These are phyloP conservation scores for Palaemon carinicauda DNA, from an alignment of 1,140 invertebrate species.

Conservation along the genomic window DNA sequence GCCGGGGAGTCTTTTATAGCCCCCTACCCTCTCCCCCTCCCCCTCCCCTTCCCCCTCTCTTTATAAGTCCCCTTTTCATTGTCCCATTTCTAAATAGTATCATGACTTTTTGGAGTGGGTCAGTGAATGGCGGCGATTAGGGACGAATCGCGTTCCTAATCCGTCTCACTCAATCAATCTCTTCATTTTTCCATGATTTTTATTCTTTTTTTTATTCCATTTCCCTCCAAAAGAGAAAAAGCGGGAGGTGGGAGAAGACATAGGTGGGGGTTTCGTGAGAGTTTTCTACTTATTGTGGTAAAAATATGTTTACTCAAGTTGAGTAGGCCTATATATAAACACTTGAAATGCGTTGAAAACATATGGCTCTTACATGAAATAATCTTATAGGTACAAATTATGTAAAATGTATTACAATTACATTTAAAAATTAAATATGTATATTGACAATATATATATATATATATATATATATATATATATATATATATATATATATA, in stretches of 20 bases:
- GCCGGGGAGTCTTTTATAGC: not conserved
- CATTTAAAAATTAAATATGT: no score
- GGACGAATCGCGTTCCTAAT: slow-evolving; percentile 26
- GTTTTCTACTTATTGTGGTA: not conserved
- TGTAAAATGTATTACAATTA: no score
- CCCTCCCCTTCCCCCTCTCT: slow-evolving; percentile 24
- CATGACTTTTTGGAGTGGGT: slow-evolving; percentile 54
- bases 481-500: no score
- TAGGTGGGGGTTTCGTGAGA: no score
- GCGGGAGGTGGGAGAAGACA: not conserved
- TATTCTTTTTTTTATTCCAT: not conserved
- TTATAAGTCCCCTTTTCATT: slow-evolving; percentile 40
- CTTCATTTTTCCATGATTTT: not conserved
- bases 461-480: no score
- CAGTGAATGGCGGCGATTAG: slow-evolving; percentile 45
- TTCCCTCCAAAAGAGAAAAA: not conserved
- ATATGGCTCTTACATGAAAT: no score
- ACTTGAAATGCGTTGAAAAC: no score
- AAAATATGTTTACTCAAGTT: no score
- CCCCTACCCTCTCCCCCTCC: no score
- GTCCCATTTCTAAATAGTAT: slow-evolving; percentile 52
- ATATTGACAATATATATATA: no score
- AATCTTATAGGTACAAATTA: no score
- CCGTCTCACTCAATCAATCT: not conserved
- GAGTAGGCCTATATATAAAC: no score